phyloP scores from a whole-genome alignment of 2,113 vertebrate genomes.

The Proterorhinus semilunaris region DNA sequence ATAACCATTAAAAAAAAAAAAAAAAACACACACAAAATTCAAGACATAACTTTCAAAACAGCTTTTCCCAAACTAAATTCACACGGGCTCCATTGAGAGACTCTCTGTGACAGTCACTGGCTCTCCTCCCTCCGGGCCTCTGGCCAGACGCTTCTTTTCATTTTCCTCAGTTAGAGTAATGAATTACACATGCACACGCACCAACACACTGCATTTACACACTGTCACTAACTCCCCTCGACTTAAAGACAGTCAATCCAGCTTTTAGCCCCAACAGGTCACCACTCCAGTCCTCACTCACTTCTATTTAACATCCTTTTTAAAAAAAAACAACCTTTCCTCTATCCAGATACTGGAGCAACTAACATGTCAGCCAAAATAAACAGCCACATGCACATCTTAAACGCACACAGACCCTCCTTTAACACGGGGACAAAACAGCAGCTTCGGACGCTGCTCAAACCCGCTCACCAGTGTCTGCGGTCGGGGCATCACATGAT shows the following conservation, averaged over 20 bases:
- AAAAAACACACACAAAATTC: background rate
- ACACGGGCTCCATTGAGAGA: slow-evolving; percentile 52
- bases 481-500: background rate
- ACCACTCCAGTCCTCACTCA: slow-evolving; percentile 45
- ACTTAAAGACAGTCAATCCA: slow-evolving; percentile 71
- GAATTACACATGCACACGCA: slow-evolving; percentile 71
- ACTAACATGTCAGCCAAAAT: slow-evolving; percentile 64
- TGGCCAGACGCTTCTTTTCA: slow-evolving; percentile 73
- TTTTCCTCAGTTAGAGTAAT: slow-evolving; percentile 73
- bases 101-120: slow-evolving; percentile 33
- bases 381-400: slow-evolving; percentile 57
- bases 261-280: slow-evolving; percentile 65
- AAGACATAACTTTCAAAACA: slow-evolving; percentile 21
- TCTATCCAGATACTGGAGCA: slow-evolving; percentile 56
- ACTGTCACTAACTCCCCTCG: slow-evolving; percentile 66
- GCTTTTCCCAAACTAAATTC: slow-evolving; percentile 34
- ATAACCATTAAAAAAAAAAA: background rate
- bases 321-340: slow-evolving; percentile 38
- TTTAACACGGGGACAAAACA: slow-evolving; percentile 30
- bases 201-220: slow-evolving; percentile 61
- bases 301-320: slow-evolving; percentile 43
- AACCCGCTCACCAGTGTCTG: slow-evolving; percentile 4
- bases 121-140: slow-evolving; percentile 54
- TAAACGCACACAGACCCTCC: slow-evolving; percentile 40
- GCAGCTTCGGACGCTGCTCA: slow-evolving; percentile 9